Percentiles rank a stretch among this genome's conserved stretches.
phyloP scores from a whole-genome alignment of 2,113 vertebrate genomes.

The Oreochromis niloticus region DNA sequence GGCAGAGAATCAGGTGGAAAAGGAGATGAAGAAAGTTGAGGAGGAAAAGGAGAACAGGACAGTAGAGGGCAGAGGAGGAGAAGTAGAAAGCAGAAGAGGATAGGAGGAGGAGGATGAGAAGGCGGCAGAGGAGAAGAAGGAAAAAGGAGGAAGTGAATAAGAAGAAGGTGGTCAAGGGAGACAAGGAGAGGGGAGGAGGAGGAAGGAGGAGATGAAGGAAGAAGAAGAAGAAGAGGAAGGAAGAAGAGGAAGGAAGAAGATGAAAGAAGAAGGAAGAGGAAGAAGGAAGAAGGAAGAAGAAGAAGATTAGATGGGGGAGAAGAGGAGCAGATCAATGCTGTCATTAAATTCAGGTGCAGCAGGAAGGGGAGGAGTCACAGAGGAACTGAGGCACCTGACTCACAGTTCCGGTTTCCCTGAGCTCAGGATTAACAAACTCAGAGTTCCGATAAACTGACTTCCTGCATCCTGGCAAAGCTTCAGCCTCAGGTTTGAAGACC shows the following conservation, averaged over 20 bases:
- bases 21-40: neutral
- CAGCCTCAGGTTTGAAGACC: neutral
- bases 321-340: neutral
- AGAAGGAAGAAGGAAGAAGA: too few species aligned
- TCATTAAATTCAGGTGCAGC: neutral
- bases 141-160: neutral
- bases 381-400: neutral
- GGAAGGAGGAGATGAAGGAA: too few species aligned
- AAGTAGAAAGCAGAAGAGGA: neutral
- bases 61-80: neutral
- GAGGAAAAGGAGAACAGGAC: neutral
- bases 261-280: neutral
- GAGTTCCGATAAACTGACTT: neutral
- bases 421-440: neutral
- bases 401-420: neutral
- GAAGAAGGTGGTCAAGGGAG: neutral
- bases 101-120: neutral
- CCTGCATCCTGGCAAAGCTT: neutral
- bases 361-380: neutral
- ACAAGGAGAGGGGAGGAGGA: neutral
- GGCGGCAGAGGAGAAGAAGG: neutral
- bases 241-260: neutral
- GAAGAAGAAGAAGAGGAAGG: neutral
- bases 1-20: neutral
- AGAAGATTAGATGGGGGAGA: neutral